Base-by-base conservation (phyloP, 2,797 vertebrate genomes). In the Clarias pachynema region DNA sequence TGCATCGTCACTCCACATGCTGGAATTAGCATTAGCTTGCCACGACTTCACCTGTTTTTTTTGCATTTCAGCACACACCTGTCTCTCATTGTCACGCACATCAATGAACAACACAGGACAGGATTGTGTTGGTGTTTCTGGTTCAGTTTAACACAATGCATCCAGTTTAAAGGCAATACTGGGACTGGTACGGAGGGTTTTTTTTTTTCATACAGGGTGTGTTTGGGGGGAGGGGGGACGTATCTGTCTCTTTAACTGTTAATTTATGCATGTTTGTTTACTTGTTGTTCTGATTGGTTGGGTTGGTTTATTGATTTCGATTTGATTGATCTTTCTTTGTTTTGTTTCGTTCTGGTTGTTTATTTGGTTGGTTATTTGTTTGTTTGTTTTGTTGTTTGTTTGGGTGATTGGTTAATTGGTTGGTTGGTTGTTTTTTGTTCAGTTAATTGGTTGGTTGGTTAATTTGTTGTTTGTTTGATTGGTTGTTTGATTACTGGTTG, bases 1-100 rank as follows among this genome's bases (percentile, higher is more conserved):
- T 95, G 93, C 90, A 93, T 91, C 90, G 91, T 92, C 92, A 91
- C 89, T 56, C 44, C 87, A 89, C 69, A 87, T 89, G 89, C 92
- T 91, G 92, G 91, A 56, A n/a, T 62, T 62, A 44, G 77, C 77
- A 62, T 79, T n/a, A 62, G 57, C 53, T 12, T 9, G 0, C 49
- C n/a, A 34, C 18, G 10, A 34, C 56, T 37, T 62, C 2, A 2
- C 1, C 18, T 29, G 5, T 6, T 15, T 53, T 49, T 34, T 70
- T 69, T 26, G 9, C 18, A 65, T 65, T 6, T 53, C 49, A 56
- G 70, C 83, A 44, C 70, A 44, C 84, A 84, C 56, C 79, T 69
- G 63, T 78, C 49, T 31, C 56, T 89, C 88, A 81, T 81, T 20
- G 57, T 66, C 18, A 29, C 40, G 10, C 2, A 44, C 37, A 12